These are phyloP conservation scores for Portunus trituberculatus DNA, from an alignment of 1,140 invertebrate genomes.

Conservation along the genomic window DNA sequence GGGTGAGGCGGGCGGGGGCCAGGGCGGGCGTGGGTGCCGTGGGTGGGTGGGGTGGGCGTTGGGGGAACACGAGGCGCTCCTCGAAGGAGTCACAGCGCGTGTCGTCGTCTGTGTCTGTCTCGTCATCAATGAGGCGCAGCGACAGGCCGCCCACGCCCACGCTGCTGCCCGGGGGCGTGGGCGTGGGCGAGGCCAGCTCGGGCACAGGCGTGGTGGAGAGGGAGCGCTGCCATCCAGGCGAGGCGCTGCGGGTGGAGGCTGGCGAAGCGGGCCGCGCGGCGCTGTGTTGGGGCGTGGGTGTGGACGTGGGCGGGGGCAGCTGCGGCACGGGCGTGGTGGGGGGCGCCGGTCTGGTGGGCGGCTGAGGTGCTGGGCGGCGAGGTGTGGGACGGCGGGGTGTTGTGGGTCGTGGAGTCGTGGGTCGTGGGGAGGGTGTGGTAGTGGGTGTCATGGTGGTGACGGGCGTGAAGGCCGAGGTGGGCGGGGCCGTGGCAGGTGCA, in stretches of 20 bases:
- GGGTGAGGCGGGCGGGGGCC: neutral
- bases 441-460: neutral
- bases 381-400: constrained; percentile 1
- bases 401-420: constrained; percentile 33
- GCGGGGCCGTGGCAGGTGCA: neutral
- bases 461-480: neutral
- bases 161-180: neutral
- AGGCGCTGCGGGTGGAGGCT: neutral
- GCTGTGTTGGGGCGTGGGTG: neutral
- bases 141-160: neutral
- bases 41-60: neutral
- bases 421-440: neutral
- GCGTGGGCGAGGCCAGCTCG: neutral
- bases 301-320: too few relatives aligned
- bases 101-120: constrained; percentile 33
- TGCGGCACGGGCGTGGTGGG: neutral
- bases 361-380: neutral
- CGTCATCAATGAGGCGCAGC: constrained; percentile 56
- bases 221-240: neutral
- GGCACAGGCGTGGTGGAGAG: neutral
- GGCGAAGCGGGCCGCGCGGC: neutral
- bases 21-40: neutral
- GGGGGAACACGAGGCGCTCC: constrained; percentile 31
- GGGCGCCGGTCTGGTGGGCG: neutral
- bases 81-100: constrained; percentile 26